Evolutionary conservation across 2,797 vertebrate species (phyloP).

Genomic region (Scyliorhinus canicula): DNA sequence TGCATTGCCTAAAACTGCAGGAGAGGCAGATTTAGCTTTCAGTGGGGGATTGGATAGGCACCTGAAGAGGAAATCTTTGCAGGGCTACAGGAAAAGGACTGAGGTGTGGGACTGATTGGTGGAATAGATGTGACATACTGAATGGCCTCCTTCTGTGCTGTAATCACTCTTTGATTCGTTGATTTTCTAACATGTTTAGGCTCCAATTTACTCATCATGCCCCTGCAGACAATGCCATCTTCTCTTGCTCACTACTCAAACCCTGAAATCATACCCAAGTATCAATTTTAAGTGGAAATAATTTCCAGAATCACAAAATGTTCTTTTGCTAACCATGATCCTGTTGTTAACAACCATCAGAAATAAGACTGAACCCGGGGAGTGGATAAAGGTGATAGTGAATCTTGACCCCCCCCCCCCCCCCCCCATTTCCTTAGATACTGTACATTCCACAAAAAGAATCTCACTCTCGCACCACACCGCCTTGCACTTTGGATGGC

Average conservation of each 20-base stretch:
- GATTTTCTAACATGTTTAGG: background rate
- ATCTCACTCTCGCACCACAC: background rate
- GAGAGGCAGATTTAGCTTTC: too few relatives aligned
- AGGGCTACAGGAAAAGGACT: too few relatives aligned
- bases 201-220: background rate
- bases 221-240: background rate
- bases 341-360: background rate
- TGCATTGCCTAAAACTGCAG: too few relatives aligned
- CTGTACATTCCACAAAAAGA: background rate
- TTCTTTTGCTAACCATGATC: background rate
- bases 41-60: too few relatives aligned
- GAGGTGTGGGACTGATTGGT: too few relatives aligned
- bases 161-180: too few relatives aligned
- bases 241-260: background rate
- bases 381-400: background rate
- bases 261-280: background rate
- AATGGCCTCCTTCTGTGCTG: too few relatives aligned
- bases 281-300: background rate
- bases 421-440: background rate
- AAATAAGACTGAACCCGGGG: background rate
- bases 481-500: background rate
- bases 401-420: background rate
- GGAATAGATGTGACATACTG: too few relatives aligned
- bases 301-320: background rate
- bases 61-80: too few relatives aligned